phyloP scores from a whole-genome alignment of 2,113 vertebrate species.

The Ceratotherium simum region DNA sequence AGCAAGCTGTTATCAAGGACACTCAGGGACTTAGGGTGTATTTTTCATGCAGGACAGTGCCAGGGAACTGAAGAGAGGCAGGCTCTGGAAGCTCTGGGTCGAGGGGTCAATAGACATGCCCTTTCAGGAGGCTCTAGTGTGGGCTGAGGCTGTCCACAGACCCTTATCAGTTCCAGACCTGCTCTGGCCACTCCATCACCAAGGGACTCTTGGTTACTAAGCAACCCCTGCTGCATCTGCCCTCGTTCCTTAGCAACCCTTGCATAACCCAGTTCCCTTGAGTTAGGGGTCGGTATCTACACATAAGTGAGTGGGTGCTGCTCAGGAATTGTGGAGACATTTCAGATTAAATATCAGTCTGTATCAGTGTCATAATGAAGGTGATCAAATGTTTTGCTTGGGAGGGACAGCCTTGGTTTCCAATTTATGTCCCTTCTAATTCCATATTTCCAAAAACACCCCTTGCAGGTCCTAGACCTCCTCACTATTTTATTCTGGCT shows the following conservation, averaged over 20 bases:
- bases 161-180: slow-evolving; percentile 49
- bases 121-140: not conserved
- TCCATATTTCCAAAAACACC: slow-evolving; percentile 28
- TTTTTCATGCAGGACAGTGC: not conserved
- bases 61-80: not conserved
- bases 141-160: not conserved
- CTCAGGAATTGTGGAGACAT: slow-evolving; percentile 5
- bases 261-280: slow-evolving; percentile 65
- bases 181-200: slow-evolving; percentile 66
- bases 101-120: not conserved
- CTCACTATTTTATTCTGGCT: not conserved
- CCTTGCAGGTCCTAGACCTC: not conserved
- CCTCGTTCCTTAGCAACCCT: slow-evolving; percentile 81
- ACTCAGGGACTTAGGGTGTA: not conserved
- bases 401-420: not conserved
- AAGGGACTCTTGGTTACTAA: slow-evolving; percentile 75
- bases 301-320: slow-evolving; percentile 66
- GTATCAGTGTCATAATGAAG: not conserved
- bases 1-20: not conserved
- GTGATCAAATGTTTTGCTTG: not conserved
- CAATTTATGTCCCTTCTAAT: slow-evolving; percentile 23
- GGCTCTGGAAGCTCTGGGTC: not conserved
- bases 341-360: slow-evolving; percentile 13
- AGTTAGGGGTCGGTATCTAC: slow-evolving; percentile 47
- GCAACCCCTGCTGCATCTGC: slow-evolving; percentile 75